Conservation (phyloP, 1,140 invertebrate species). For the Aphelenchoides avenae region DNA sequence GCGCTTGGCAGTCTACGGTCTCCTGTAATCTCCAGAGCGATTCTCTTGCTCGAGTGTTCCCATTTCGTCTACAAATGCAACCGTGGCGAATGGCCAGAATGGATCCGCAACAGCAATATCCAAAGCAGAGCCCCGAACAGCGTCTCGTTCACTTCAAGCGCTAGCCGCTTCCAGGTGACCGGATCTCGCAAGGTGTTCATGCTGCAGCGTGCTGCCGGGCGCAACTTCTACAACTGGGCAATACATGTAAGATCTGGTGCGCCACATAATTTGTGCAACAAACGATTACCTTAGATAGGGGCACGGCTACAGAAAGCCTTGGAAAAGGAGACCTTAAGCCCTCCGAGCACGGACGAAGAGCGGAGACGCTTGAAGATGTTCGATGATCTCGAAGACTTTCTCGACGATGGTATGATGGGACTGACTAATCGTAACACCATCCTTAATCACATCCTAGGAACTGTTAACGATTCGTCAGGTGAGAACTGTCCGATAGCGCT, state of each 20-base stretch:
- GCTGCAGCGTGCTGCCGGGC: conserved; percentile 83
- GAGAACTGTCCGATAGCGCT: conserved; percentile 83
- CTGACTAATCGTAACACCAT: conserved; percentile 62
- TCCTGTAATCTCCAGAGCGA: conserved; percentile 81
- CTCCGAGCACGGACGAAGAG: too few species aligned
- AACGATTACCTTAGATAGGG: conserved; percentile 69
- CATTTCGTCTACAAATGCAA: conserved; percentile 95
- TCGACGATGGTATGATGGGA: conserved; percentile 83
- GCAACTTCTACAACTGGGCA: conserved; percentile 94
- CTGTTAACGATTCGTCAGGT: conserved; percentile 66
- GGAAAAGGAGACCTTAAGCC: conserved; percentile 67
- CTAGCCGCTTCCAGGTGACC: conserved; percentile 45
- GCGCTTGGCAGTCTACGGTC: conserved; percentile 79
- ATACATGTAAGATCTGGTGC: conserved; percentile 68
- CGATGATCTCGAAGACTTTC: conserved; percentile 92
- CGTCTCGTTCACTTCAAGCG: conserved; percentile 23
- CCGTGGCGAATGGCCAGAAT: conserved; percentile 90
- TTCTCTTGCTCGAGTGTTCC: conserved; percentile 85
- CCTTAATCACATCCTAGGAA: conserved; percentile 14
- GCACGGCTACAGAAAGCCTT: conserved; percentile 72
- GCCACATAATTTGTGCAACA: too few species aligned
- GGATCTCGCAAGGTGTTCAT: conserved; percentile 69
- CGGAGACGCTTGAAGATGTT: conserved; percentile 61
- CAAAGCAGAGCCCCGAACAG: too few species aligned
- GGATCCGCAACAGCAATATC: conserved; percentile 78